phyloP scores from a whole-genome alignment of 2,113 vertebrate species.

The Corythornis cristatus region DNA sequence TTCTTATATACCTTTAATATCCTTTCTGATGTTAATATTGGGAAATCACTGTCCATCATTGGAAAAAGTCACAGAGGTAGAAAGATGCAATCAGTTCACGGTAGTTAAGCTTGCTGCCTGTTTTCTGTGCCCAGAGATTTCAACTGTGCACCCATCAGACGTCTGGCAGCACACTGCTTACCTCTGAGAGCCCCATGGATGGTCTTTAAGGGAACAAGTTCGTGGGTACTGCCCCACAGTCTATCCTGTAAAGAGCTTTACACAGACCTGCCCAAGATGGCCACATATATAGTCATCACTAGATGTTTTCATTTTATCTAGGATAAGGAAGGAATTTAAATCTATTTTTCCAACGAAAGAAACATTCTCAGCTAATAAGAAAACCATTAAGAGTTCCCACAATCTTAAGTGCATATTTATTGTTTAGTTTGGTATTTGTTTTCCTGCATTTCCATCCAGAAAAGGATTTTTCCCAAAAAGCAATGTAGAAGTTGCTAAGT shows the following conservation, averaged over 20 bases:
- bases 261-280: neutral
- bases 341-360: neutral
- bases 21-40: neutral
- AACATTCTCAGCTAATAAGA: neutral
- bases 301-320: neutral
- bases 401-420: fast-evolving
- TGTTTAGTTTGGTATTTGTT: neutral
- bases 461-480: neutral
- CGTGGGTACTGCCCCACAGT: neutral
- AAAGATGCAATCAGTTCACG: neutral
- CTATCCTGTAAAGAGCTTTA: neutral
- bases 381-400: neutral
- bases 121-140: neutral
- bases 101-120: neutral
- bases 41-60: neutral
- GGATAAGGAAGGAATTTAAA: neutral
- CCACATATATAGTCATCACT: neutral
- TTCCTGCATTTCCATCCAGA: neutral
- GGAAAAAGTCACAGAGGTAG: neutral
- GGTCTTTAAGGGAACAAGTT: neutral
- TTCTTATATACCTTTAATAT: neutral
- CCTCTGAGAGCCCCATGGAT: fast-evolving
- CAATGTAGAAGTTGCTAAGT: neutral
- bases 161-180: neutral
- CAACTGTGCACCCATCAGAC: fast-evolving